Percentiles rank a stretch among this genome's conserved stretches.
phyloP scores from a whole-genome alignment of 2,113 vertebrate species.

The Bostrychus sinensis region DNA sequence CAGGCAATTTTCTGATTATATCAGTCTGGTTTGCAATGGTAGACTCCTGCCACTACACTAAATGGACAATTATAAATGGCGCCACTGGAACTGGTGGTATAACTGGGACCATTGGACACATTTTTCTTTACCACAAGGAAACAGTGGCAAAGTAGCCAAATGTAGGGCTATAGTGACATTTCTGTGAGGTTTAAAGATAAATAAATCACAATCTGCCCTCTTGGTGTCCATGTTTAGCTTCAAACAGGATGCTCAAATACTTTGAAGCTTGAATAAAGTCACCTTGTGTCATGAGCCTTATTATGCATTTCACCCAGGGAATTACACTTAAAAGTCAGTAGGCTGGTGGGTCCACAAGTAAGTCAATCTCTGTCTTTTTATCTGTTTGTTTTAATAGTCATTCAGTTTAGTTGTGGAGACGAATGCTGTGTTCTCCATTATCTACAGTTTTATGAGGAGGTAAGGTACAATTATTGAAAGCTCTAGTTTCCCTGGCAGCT shows the following conservation, averaged over 20 bases:
- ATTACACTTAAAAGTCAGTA: slow-evolving; percentile 57
- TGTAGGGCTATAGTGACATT: slow-evolving; percentile 13
- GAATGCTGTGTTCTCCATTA: slow-evolving; percentile 34
- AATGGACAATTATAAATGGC: slow-evolving; percentile 39
- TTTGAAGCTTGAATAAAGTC: slow-evolving; percentile 58
- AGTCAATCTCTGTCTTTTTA: slow-evolving; percentile 33
- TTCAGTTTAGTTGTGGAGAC: slow-evolving; percentile 30
- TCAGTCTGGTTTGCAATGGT: slow-evolving; percentile 22
- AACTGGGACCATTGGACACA: slow-evolving; percentile 44
- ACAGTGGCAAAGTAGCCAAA: slow-evolving; percentile 44
- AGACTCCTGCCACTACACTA: slow-evolving; percentile 23
- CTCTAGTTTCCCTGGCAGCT: slow-evolving; percentile 29
- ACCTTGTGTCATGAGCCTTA: slow-evolving; percentile 32
- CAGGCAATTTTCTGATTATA: slow-evolving; percentile 50
- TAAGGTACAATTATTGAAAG: slow-evolving; percentile 31
- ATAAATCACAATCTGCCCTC: not conserved
- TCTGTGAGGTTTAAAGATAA: slow-evolving; percentile 1
- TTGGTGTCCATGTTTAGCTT: not conserved
- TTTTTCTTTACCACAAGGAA: slow-evolving; percentile 50
- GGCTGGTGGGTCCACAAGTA: slow-evolving; percentile 28
- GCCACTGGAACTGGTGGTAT: slow-evolving; percentile 33
- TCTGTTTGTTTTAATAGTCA: slow-evolving; percentile 29
- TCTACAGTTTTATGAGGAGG: slow-evolving; percentile 32
- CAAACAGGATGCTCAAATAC: slow-evolving; percentile 1
- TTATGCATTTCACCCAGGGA: slow-evolving; percentile 38